A percentile compares a stretch with the other conserved stretches of the same genome.
These are phyloP conservation scores for Poeciliopsis turneri DNA, from an alignment of 2,797 vertebrate species.

Conservation along the genomic window DNA sequence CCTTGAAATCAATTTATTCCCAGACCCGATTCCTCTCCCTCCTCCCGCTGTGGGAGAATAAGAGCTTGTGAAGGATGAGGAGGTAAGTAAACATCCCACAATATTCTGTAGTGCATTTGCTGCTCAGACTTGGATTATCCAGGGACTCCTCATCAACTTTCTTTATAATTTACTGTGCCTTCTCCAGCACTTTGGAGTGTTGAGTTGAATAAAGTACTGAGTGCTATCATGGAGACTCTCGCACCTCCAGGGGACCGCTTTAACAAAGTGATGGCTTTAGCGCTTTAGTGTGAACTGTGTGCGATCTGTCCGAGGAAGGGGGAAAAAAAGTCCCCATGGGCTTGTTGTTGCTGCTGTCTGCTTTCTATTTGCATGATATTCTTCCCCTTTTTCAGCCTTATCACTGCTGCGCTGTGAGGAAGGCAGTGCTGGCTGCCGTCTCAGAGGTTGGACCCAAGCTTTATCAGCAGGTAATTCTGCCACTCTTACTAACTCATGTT, in stretches of 20 bases:
- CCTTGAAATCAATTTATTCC: conserved; percentile 66
- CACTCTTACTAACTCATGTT: conserved; percentile 79
- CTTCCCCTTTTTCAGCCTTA: conserved; percentile 76
- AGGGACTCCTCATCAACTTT: conserved; percentile 65
- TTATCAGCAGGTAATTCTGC: conserved; percentile 81
- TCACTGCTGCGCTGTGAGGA: conserved; percentile 76
- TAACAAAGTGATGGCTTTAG: conserved; percentile 78
- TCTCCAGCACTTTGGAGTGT: conserved; percentile 60
- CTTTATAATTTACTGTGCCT: conserved; percentile 60
- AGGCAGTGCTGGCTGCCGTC: conserved; percentile 77
- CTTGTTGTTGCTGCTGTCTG: conserved; percentile 81
- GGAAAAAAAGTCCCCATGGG: conserved; percentile 74
- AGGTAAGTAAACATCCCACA: conserved; percentile 36
- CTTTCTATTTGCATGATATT: conserved; percentile 82
- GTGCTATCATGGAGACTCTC: conserved; percentile 64
- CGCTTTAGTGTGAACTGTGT: conserved; percentile 76
- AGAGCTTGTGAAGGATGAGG: conserved; percentile 44
- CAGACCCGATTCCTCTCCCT: conserved; percentile 47
- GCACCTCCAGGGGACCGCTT: conserved; percentile 68
- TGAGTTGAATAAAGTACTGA: conserved; percentile 68
- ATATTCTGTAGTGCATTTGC: conserved; percentile 45
- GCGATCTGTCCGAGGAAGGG: conserved; percentile 66
- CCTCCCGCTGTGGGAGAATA: conserved; percentile 40
- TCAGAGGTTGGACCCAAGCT: conserved; percentile 79
- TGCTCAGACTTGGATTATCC: conserved; percentile 60